Evolutionary conservation across 2,888 invertebrate genomes (phyloP), one percentile per base, ranked within the genome.

Genomic region (Graphium colonna): DNA sequence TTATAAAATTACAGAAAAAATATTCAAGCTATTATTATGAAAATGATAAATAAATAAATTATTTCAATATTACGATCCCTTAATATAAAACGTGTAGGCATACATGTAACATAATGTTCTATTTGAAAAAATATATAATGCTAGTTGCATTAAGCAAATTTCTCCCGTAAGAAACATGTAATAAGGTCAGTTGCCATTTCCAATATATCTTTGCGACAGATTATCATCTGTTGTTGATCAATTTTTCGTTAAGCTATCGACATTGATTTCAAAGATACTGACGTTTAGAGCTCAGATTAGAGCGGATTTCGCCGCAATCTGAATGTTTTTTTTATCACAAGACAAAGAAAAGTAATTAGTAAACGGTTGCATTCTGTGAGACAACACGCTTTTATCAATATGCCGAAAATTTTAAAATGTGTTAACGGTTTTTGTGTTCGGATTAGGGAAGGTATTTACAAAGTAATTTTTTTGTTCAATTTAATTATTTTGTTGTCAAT

Each of bases 151-250:
- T 16, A 45, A 17, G 17, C n/a, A n/a, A 45, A 36, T 45, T 36
- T 46, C 5, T 17, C 28, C 36, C 18, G 33, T 46, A 46, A 3
- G 12, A 7, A 2, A 12, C 7, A 31, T 12, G 18, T 5, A 36
- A 18, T 36, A 46, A 36, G 7, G 4, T 16, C 1, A 15, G 1
- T 16, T 26, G n/a, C 21, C 21, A 21, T 12, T 26, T 10, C 21
- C 21, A 5, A 21, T 3, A 28, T 9, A 48, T 31, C 18, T 17
- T 17, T 49, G 13, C 40, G 40, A 12, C 40, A 49, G 16, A 49
- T 41, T 10, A 47, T 26, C 44, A 49, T 49, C 53, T 12, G 39
- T 9, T 31, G 13, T 53, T 15, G 49, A 53, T 49, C 39, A 49
- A 33, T 17, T 21, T 18, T 13, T 40, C 5, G 42, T 49, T 18